Conservation (phyloP, 2,888 invertebrate species). For the Stictocephala bisonia region DNA sequence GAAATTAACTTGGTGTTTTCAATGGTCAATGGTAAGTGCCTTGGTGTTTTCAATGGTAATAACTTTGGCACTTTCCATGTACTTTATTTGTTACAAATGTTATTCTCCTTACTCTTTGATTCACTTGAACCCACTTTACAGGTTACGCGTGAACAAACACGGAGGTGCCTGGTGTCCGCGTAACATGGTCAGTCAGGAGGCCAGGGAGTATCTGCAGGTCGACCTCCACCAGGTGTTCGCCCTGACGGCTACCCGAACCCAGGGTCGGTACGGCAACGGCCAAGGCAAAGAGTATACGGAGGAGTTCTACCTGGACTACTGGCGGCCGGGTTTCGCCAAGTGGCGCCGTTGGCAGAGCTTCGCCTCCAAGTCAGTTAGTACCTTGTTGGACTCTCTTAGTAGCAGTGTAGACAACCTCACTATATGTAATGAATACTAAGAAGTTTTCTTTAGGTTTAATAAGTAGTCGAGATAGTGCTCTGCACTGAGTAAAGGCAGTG, state of each 20-base stretch:
- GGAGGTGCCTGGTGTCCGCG: slow-evolving; percentile 96
- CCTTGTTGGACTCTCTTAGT: too few species aligned
- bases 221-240: slow-evolving; percentile 79
- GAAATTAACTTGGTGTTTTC: too few species aligned
- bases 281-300: slow-evolving; percentile 90
- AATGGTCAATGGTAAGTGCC: too few species aligned
- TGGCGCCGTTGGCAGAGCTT: slow-evolving; percentile 86
- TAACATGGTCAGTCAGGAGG: slow-evolving; percentile 77
- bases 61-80: too few species aligned
- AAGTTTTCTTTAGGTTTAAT: too few species aligned
- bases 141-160: slow-evolving; percentile 84
- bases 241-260: slow-evolving; percentile 86
- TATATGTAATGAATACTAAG: too few species aligned
- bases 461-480: too few species aligned
- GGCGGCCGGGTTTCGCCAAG: slow-evolving; percentile 74
- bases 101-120: too few species aligned
- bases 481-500: too few species aligned
- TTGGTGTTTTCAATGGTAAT: too few species aligned
- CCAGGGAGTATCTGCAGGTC: slow-evolving; percentile 85
- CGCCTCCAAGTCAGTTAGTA: slow-evolving; percentile 80
- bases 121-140: slow-evolving; percentile 68
- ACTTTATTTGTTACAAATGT: too few species aligned
- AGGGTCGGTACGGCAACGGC: slow-evolving; percentile 91
- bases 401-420: too few species aligned
- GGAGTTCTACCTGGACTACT: slow-evolving; percentile 84